These are phyloP conservation scores for Cryptosula pallasiana DNA, from an alignment of 2,888 invertebrate genomes.

Conservation along the genomic window DNA sequence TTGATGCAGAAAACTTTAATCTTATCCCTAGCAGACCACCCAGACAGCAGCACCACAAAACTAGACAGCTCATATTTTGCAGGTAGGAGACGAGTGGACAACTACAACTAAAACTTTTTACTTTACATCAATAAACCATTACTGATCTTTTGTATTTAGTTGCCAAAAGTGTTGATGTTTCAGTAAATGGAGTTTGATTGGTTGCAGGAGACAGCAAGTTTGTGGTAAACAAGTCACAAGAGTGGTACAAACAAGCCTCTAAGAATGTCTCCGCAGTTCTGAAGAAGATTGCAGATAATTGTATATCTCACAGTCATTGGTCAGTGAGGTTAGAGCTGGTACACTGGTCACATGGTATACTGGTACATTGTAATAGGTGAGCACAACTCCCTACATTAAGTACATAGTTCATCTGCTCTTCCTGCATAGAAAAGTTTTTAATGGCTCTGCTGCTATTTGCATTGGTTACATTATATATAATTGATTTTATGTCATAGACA, in stretches of 20 bases:
- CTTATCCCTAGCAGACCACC: neutral
- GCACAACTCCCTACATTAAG: too few relatives aligned
- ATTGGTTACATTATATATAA: too few relatives aligned
- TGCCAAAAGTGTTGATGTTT: too few relatives aligned
- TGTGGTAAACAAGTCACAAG: neutral
- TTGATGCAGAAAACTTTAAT: neutral
- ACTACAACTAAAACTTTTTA: too few relatives aligned
- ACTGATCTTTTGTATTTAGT: too few relatives aligned
- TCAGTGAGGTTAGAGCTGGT: neutral
- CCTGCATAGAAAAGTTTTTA: too few relatives aligned
- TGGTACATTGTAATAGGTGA: neutral
- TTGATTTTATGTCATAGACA: neutral
- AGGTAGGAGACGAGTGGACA: too few relatives aligned
- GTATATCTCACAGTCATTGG: neutral
- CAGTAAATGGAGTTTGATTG: too few relatives aligned
- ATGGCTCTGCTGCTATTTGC: too few relatives aligned
- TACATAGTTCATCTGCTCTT: too few relatives aligned
- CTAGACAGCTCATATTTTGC: too few relatives aligned
- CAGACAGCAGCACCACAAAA: neutral
- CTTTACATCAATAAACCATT: too few relatives aligned
- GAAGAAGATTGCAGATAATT: neutral
- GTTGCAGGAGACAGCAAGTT: neutral
- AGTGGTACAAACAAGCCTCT: neutral
- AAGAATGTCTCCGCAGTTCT: neutral
- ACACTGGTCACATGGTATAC: constrained; percentile 1